phyloP scores from a whole-genome alignment of 2,797 vertebrate genomes.

The Novumbra hubbsi region DNA sequence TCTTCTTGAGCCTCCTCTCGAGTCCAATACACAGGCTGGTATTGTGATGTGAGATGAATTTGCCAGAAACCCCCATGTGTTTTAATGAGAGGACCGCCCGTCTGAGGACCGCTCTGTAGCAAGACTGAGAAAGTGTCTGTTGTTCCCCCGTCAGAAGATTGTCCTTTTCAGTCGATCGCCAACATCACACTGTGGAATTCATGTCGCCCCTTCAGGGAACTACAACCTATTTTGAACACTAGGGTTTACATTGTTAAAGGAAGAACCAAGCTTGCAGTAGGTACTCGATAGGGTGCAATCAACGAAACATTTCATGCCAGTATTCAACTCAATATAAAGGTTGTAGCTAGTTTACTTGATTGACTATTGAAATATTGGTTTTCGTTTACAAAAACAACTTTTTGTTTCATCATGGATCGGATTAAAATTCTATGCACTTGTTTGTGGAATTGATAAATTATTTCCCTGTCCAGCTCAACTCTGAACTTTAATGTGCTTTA shows the following conservation, averaged over 20 bases:
- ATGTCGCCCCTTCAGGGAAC: background rate
- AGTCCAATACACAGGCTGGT: constrained; percentile 38
- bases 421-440: background rate
- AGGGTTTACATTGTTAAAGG: background rate
- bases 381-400: background rate
- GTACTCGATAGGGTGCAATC: no score
- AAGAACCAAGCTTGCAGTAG: background rate
- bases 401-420: background rate
- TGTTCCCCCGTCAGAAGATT: background rate
- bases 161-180: background rate
- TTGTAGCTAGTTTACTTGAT: no score
- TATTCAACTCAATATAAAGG: no score
- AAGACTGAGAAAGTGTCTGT: constrained; percentile 4
- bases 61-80: constrained; percentile 29
- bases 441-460: background rate
- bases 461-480: background rate
- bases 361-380: no score
- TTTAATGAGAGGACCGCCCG: constrained; percentile 44
- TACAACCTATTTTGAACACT: background rate
- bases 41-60: constrained; percentile 44
- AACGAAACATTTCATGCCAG: no score
- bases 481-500: constrained; percentile 27
- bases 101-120: constrained; percentile 13
- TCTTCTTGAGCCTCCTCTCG: constrained; percentile 24
- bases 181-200: background rate